phyloP scores from a whole-genome alignment of 1,140 invertebrate genomes.

The Sinella curviseta region DNA sequence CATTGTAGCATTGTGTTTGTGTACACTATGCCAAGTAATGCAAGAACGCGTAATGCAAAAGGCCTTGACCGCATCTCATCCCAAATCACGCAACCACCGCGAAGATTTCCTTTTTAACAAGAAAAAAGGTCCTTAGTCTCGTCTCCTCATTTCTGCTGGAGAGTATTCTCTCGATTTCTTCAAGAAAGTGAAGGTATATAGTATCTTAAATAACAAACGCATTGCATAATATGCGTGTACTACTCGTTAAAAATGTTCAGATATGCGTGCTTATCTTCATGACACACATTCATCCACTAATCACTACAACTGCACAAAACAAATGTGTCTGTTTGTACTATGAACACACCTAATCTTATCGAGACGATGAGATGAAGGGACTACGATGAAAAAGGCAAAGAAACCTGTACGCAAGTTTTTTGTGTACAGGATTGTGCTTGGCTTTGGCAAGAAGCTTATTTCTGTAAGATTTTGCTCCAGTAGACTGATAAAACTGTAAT shows the following conservation, averaged over 20 bases:
- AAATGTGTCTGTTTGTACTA: background rate
- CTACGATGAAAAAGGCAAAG: background rate
- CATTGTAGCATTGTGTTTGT: no score
- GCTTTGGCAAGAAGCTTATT: no score
- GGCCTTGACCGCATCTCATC: conserved; percentile 46
- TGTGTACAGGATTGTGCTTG: no score
- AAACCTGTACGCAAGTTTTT: background rate
- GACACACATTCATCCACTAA: background rate
- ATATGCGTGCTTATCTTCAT: background rate
- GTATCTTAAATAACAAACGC: no score
- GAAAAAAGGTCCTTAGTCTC: conserved; percentile 29
- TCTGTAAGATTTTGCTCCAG: no score
- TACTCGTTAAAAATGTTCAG: no score
- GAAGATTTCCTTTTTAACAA: conserved; percentile 33
- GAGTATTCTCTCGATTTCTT: background rate
- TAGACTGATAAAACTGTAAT: no score
- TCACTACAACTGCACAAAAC: background rate
- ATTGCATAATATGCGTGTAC: background rate
- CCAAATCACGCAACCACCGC: conserved; percentile 43
- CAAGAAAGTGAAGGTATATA: background rate
- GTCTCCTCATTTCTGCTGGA: background rate
- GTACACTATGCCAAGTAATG: no score
- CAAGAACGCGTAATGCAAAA: conserved; percentile 9
- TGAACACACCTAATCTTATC: background rate
- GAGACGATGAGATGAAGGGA: no score